Percentiles rank a stretch among this genome's conserved stretches.
phyloP scores from a whole-genome alignment of 2,797 vertebrate species.

The Alfaro cultratus region DNA sequence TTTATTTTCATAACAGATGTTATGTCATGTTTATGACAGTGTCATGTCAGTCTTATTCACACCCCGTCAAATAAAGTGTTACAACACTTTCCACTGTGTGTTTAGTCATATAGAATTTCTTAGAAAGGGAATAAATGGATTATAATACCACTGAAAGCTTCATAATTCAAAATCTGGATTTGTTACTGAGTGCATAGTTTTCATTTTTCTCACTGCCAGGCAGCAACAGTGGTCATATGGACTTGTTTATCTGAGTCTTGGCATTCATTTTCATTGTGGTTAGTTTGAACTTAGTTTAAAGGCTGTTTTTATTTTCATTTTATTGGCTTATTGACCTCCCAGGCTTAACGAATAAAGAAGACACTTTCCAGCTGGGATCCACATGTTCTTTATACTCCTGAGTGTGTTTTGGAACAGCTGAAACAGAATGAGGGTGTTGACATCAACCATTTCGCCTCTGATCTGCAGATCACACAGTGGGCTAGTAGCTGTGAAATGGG shows the following conservation, averaged over 20 bases:
- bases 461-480: not conserved
- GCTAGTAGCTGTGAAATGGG: not conserved
- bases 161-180: slow-evolving; percentile 1
- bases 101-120: not conserved
- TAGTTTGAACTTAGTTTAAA: not conserved
- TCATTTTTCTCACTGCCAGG: slow-evolving; percentile 20
- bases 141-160: not conserved
- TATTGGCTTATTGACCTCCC: not conserved
- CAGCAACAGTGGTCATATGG: slow-evolving; percentile 24
- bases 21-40: too few relatives aligned
- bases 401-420: not conserved
- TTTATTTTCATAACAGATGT: too few relatives aligned
- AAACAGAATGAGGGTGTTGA: not conserved
- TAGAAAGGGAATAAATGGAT: not conserved
- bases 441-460: not conserved
- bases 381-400: not conserved
- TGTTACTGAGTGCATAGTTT: slow-evolving; percentile 11
- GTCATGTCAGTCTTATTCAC: too few relatives aligned
- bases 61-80: too few relatives aligned
- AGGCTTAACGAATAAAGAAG: not conserved
- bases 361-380: slow-evolving; percentile 1
- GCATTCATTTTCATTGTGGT: not conserved
- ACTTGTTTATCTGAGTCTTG: slow-evolving; percentile 16
- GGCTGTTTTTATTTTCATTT: not conserved
- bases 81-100: slow-evolving; percentile 6